Conservation (phyloP, 2,797 vertebrate genomes). For the Triplophysa bombifrons region DNA sequence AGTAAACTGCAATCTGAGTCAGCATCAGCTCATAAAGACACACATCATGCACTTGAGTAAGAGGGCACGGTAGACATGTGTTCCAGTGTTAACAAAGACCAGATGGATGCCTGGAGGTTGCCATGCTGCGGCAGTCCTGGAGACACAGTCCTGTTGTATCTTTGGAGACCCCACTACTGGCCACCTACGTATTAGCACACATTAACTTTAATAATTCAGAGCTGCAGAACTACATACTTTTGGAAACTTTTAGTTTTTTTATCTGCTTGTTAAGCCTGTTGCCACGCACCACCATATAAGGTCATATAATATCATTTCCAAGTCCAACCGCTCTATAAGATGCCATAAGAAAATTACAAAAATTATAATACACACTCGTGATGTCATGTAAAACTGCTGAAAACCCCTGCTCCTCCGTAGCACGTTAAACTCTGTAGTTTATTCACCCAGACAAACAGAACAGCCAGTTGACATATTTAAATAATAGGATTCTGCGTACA, state of each 20-base stretch:
- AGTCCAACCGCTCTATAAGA: no score
- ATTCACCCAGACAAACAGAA: no score
- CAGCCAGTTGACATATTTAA: no score
- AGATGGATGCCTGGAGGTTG: slow-evolving; percentile 9
- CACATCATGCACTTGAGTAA: not conserved
- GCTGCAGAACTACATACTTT: not conserved
- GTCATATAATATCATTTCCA: no score
- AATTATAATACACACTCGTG: no score
- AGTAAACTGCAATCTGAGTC: slow-evolving; percentile 12
- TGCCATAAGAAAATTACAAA: no score
- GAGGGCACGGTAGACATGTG: slow-evolving; percentile 5
- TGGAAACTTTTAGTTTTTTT: not conserved
- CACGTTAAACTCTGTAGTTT: no score
- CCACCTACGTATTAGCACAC: not conserved
- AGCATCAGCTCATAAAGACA: slow-evolving; percentile 7
- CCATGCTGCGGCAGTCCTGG: slow-evolving; percentile 13
- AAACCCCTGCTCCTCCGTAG: no score
- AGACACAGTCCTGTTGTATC: not conserved
- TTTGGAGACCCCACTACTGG: slow-evolving; percentile 13
- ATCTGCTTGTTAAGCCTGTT: no score
- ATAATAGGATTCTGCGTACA: no score
- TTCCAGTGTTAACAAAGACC: not conserved
- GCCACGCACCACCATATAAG: no score
- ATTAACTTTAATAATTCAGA: not conserved
- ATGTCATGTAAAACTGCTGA: no score